Evolutionary conservation across 2,888 invertebrate genomes (phyloP).

Genomic region (Pyrgus malvae): DNA sequence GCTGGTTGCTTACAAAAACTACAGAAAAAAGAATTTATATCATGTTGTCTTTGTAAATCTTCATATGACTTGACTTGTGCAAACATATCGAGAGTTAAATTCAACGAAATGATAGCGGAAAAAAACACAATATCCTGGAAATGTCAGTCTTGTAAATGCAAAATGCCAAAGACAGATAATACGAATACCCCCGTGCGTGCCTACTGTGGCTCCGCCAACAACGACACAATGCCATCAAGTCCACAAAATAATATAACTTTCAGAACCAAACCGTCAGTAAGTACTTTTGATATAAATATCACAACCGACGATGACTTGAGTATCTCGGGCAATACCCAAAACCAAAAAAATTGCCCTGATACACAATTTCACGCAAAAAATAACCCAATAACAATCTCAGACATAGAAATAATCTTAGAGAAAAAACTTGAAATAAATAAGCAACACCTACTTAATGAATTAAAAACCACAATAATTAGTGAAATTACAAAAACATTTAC

Average conservation of each 20-base stretch:
- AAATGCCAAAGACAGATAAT: neutral
- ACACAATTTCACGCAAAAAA: neutral
- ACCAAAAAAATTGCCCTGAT: neutral
- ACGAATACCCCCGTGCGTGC: neutral
- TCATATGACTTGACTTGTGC: neutral
- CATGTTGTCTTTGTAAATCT: neutral
- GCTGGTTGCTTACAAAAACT: neutral
- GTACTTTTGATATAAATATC: neutral
- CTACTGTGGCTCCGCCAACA: neutral
- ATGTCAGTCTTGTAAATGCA: neutral
- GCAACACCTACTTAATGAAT: neutral
- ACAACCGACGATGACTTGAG: neutral
- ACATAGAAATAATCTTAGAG: neutral
- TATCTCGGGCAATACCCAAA: neutral
- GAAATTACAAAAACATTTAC: slow-evolving; percentile 23
- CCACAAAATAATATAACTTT: neutral
- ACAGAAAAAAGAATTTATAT: neutral
- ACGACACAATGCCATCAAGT: no score
- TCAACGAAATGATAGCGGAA: neutral
- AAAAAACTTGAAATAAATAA: neutral
- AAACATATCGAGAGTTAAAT: neutral
- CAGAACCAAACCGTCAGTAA: neutral
- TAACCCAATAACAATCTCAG: neutral
- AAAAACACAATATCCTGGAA: neutral
- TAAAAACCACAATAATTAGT: neutral